These are phyloP conservation scores for Acanthosepion lycidas DNA, from an alignment of 2,888 invertebrate genomes.

Conservation along the genomic window DNA sequence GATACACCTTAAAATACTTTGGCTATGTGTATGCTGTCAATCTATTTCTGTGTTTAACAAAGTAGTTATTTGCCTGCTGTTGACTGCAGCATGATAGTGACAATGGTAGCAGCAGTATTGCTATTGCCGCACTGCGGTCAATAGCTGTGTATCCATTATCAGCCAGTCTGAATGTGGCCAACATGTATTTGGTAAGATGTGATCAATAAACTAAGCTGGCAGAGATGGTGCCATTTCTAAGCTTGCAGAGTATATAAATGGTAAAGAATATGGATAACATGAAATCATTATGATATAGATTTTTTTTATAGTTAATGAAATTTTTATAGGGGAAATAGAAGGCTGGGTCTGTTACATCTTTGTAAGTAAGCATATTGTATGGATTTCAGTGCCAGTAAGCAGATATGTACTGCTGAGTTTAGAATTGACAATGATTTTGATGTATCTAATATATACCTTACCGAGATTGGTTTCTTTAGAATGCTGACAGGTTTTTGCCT, in stretches of 20 bases:
- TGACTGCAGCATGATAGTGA: neutral
- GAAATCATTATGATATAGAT: conserved; percentile 33
- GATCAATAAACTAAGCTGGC: neutral
- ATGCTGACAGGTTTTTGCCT: too few species aligned
- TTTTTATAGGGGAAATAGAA: neutral
- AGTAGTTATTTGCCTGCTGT: neutral
- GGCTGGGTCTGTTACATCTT: neutral
- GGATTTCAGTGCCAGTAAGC: neutral
- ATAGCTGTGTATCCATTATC: neutral
- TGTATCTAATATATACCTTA: too few species aligned
- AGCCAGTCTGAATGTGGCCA: neutral
- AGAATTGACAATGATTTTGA: neutral
- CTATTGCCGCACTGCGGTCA: conserved; percentile 33
- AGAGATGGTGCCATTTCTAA: neutral
- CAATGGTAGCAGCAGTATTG: conserved; percentile 4
- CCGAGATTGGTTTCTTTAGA: too few species aligned
- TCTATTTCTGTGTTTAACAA: neutral
- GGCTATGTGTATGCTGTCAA: neutral
- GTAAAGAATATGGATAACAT: neutral
- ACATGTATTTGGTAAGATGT: neutral
- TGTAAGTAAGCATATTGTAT: neutral
- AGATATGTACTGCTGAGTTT: neutral
- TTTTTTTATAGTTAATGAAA: neutral
- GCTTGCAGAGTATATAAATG: neutral
- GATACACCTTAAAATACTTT: neutral